Percentiles rank a stretch among this genome's conserved stretches.
Evolutionary conservation across 2,797 vertebrate genomes (phyloP).

Genomic region (Hoplostethus atlanticus): DNA sequence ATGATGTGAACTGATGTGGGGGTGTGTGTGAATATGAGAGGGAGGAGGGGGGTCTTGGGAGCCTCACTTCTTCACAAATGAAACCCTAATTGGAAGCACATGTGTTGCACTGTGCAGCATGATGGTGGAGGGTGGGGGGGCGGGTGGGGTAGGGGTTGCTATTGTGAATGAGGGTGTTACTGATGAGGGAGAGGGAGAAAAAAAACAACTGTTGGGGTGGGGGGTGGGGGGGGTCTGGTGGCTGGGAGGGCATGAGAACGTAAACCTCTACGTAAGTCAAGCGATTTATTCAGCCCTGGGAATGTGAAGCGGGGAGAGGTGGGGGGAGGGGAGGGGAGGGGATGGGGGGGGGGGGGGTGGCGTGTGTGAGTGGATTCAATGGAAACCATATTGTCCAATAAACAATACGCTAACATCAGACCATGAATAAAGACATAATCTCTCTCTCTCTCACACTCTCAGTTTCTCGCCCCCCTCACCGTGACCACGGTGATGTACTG

Average conservation of each 20-base stretch:
- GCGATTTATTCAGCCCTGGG: constrained; percentile 81
- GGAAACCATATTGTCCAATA: constrained; percentile 75
- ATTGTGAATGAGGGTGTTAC: constrained; percentile 75
- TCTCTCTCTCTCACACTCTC: constrained; percentile 16
- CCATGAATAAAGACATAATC: constrained; percentile 54
- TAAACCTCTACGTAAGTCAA: constrained; percentile 80
- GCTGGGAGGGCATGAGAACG: constrained; percentile 83
- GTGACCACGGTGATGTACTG: constrained; percentile 19
- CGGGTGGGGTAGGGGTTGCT: constrained; percentile 42
- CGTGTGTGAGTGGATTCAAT: constrained; percentile 59
- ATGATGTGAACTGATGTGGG: constrained; percentile 66
- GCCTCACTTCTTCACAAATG: constrained; percentile 74
- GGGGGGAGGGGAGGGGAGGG: no score
- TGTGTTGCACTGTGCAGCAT: constrained; percentile 75
- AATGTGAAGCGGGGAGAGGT: constrained; percentile 60
- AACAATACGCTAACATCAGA: constrained; percentile 46
- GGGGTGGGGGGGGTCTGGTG: constrained; percentile 58
- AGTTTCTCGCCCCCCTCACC: constrained; percentile 1
- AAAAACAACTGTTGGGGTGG: constrained; percentile 55
- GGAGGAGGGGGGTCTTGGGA: constrained; percentile 32
- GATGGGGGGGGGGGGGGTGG: constrained; percentile 9
- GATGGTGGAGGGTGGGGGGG: constrained; percentile 30
- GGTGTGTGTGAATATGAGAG: constrained; percentile 56
- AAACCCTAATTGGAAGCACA: constrained; percentile 83
- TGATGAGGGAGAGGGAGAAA: constrained; percentile 67